A percentile compares a stretch with the other conserved stretches of the same genome.
phyloP scores from a whole-genome alignment of 2,888 invertebrate species.

The Lucinisca nassula region DNA sequence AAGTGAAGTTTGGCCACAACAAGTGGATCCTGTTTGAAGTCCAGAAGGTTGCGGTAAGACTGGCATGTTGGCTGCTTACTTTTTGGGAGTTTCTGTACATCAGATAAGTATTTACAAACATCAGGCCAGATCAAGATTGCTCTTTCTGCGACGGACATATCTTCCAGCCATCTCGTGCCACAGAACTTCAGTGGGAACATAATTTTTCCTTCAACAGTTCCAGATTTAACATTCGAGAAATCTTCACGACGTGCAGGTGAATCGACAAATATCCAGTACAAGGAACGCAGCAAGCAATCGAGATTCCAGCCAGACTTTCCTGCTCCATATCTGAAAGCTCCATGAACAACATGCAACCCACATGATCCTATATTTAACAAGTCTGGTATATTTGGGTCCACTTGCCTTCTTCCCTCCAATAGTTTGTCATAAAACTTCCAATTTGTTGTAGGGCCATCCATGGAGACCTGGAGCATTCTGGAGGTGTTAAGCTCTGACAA shows the following conservation, averaged over 20 bases:
- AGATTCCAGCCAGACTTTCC: not conserved
- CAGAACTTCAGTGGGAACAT: not conserved
- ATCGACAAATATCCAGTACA: too few relatives aligned
- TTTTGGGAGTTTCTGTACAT: not conserved
- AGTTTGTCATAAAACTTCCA: too few relatives aligned
- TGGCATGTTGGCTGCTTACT: slow-evolving; percentile 6
- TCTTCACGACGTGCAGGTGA: too few relatives aligned
- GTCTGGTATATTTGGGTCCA: too few relatives aligned
- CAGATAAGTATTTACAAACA: slow-evolving; percentile 38
- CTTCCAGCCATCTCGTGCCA: not conserved
- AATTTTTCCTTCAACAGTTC: not conserved
- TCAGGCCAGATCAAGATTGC: slow-evolving; percentile 29
- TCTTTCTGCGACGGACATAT: slow-evolving; percentile 14
- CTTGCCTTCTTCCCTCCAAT: too few relatives aligned
- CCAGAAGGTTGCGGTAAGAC: not conserved
- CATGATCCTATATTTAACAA: too few relatives aligned
- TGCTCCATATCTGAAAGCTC: slow-evolving; percentile 1
- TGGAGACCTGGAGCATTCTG: too few relatives aligned
- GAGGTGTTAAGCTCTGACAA: too few relatives aligned
- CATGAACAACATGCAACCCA: not conserved
- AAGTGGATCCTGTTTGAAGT: not conserved
- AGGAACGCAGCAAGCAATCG: not conserved
- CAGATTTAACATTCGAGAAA: not conserved
- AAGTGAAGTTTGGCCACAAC: too few relatives aligned
- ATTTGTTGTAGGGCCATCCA: too few relatives aligned